Conservation (phyloP, 2,113 vertebrate genomes). For the Labeo catla region DNA sequence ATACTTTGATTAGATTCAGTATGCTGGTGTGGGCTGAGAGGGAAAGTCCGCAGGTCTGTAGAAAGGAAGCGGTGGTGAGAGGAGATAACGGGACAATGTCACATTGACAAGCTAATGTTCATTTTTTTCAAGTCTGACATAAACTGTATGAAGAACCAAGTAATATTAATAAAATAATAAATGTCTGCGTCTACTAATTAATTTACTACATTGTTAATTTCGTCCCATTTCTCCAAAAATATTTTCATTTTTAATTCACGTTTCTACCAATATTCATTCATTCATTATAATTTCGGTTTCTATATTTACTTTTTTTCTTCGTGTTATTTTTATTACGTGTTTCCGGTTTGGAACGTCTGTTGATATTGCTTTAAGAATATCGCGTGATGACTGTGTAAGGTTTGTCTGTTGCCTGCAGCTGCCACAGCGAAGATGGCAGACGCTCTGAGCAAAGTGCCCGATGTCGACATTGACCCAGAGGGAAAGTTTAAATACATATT, state of each 20-base stretch:
- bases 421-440: slow-evolving; percentile 66
- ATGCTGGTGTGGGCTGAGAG: not conserved
- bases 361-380: not conserved
- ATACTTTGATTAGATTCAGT: not conserved
- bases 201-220: not conserved
- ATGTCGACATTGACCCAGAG: slow-evolving; percentile 82
- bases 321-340: not conserved
- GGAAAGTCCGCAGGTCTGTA: slow-evolving; percentile 27
- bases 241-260: not conserved
- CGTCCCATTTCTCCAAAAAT: not conserved
- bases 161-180: not conserved
- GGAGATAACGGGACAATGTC: not conserved
- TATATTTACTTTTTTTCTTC: not conserved
- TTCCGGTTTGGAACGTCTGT: not conserved
- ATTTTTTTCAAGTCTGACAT: no score
- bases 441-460: slow-evolving; percentile 71
- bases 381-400: not conserved
- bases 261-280: not conserved
- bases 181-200: not conserved
- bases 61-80: not conserved
- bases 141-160: not conserved
- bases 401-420: not conserved
- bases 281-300: not conserved
- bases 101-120: not conserved
- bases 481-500: slow-evolving; percentile 90